phyloP scores from a whole-genome alignment of 2,113 vertebrate genomes.

The Polyodon spathula region DNA sequence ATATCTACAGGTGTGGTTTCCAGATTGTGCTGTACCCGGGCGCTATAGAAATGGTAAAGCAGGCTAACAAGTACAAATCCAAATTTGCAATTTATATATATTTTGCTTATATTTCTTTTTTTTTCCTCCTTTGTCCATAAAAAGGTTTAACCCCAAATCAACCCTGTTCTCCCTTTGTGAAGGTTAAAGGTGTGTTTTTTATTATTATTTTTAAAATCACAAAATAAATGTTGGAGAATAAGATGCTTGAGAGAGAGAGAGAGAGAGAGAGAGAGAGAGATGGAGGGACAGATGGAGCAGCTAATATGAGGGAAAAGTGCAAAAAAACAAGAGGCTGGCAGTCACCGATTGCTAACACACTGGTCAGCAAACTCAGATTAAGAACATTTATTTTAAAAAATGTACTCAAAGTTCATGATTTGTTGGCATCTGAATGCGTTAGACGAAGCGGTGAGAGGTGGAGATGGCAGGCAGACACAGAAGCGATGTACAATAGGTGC shows the following conservation, averaged over 20 bases:
- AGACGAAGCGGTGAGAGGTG: conserved; percentile 48
- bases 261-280: conserved; percentile 18
- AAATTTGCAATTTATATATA: neutral
- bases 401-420: conserved; percentile 42
- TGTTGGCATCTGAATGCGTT: conserved; percentile 43
- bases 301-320: neutral
- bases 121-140: neutral
- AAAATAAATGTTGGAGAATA: neutral
- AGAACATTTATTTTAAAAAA: conserved; percentile 42
- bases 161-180: neutral
- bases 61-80: neutral
- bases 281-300: conserved; percentile 18
- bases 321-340: neutral
- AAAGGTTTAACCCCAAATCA: neutral
- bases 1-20: neutral
- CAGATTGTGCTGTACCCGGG: too few species aligned
- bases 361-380: conserved; percentile 29
- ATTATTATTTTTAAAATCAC: too few species aligned
- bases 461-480: conserved; percentile 54
- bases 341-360: conserved; percentile 27
- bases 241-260: conserved; percentile 23
- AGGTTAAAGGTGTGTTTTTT: too few species aligned
- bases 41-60: too few species aligned
- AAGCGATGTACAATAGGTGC: conserved; percentile 66
- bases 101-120: neutral